Conservation (phyloP, 2,797 vertebrate genomes). For the Galagoides demidoff region DNA sequence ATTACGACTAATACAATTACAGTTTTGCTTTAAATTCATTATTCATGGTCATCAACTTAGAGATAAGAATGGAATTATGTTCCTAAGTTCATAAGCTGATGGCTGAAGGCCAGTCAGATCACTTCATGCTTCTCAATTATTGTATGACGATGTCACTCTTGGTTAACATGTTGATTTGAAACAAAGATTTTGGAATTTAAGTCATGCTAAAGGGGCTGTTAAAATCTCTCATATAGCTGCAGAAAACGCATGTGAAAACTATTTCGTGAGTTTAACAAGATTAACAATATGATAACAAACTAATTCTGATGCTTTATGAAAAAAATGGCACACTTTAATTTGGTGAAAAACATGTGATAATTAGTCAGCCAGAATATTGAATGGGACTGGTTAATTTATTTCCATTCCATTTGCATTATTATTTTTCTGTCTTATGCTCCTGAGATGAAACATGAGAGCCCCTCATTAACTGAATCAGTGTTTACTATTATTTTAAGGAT, state of each 20-base stretch:
- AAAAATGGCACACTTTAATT: slow-evolving; percentile 36
- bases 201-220: slow-evolving; percentile 16
- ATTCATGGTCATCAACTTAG: slow-evolving; percentile 61
- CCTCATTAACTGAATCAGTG: slow-evolving; percentile 29
- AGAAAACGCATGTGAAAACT: not conserved
- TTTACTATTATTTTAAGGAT: slow-evolving; percentile 61
- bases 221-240: not conserved
- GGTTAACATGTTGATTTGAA: slow-evolving; percentile 63
- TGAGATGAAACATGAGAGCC: slow-evolving; percentile 44
- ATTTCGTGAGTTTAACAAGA: slow-evolving; percentile 27
- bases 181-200: slow-evolving; percentile 42
- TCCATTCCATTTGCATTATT: not conserved
- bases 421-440: slow-evolving; percentile 41
- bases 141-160: slow-evolving; percentile 64
- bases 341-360: not conserved
- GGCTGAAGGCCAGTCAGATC: slow-evolving; percentile 62
- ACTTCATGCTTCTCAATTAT: slow-evolving; percentile 63
- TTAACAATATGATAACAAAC: not conserved
- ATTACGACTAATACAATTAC: slow-evolving; percentile 67
- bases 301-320: slow-evolving; percentile 11
- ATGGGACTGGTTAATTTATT: slow-evolving; percentile 23
- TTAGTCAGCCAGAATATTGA: not conserved
- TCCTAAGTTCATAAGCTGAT: slow-evolving; percentile 70
- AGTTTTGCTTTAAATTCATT: slow-evolving; percentile 71
- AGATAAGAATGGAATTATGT: slow-evolving; percentile 75